Conservation (phyloP, 2,797 vertebrate genomes). For the Sebastes kiyomatsui region DNA sequence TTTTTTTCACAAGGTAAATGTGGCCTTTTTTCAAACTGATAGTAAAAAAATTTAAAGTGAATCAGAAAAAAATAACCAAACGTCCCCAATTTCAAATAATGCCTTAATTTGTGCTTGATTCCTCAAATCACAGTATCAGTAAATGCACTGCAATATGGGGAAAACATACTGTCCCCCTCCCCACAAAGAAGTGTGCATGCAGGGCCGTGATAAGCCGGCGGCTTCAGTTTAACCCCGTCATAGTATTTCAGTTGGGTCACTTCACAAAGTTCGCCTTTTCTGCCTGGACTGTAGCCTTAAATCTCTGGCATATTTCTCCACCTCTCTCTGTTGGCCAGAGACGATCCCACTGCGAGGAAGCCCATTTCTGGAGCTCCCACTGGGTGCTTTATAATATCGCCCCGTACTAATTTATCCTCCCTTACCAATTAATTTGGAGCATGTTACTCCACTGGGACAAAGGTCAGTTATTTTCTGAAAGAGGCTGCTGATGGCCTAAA, state of each 20-base stretch:
- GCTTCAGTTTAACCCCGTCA: slow-evolving; percentile 52
- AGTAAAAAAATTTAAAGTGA: too few relatives aligned
- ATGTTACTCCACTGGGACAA: slow-evolving; percentile 67
- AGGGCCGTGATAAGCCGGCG: neutral
- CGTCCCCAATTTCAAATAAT: fast-evolving
- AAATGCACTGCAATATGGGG: neutral
- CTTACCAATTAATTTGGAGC: slow-evolving; percentile 80
- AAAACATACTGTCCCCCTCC: neutral
- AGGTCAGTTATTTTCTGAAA: slow-evolving; percentile 78
- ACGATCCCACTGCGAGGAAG: slow-evolving; percentile 68
- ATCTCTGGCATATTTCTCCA: slow-evolving; percentile 68
- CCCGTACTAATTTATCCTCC: slow-evolving; percentile 70
- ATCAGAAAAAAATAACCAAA: too few relatives aligned
- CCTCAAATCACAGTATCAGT: neutral
- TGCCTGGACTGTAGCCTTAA: slow-evolving; percentile 62
- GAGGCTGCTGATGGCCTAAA: slow-evolving; percentile 73
- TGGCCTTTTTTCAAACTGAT: too few relatives aligned
- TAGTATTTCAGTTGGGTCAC: slow-evolving; percentile 56
- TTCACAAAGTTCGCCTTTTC: slow-evolving; percentile 49
- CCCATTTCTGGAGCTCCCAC: slow-evolving; percentile 77
- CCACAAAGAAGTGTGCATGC: neutral
- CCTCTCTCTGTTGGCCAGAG: slow-evolving; percentile 55
- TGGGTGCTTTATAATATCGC: slow-evolving; percentile 71
- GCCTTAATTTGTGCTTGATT: neutral
- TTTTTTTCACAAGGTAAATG: too few relatives aligned